Base-by-base conservation (phyloP, 2,797 vertebrate species). In the Euthynnus affinis region DNA sequence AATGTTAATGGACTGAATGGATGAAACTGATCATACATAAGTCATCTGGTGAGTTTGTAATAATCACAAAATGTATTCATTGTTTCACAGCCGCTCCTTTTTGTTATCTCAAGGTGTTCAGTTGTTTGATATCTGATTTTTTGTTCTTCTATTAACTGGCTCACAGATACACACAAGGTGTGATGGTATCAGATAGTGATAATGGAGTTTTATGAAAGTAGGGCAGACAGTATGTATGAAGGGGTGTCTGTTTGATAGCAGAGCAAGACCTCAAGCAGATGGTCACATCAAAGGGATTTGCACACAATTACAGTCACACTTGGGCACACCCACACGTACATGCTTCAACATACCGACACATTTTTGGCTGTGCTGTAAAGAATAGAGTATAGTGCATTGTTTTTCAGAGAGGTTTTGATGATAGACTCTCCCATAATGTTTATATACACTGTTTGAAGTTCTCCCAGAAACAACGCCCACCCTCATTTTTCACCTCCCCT, bases 231-330 rank as follows among this genome's bases (percentile, higher is more conserved):
- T 58, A 2, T 29, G 68, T 52, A 20, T 80, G 40, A 71, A 53
- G 56, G 71, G 85, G 22, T 77, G 56, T 29, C 69, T 75, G 72
- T 63, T 86, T 77, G 76, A 91, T 78, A 80, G 63, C 25, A 68
- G 58, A 69, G 44, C 69, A 60, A 84, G 67, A 74, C 63, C 29
- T 85, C 62, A 34, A 80, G 70, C 79, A 81, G 77, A 86, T 73
- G 82, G 87, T 90, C 89, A 87, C 90, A 85, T 93, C 92, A 93
- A 93, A 94, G 78, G 40, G 48, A 53, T 78, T 76, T 15, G 0
- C 64, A 81, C 83, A 92, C 87, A 91, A 89, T 88, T 69, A 69
- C 64, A 82, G 51, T 81, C 80, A 66, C 66, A 58, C 69, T 57
- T 17, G 13, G 84, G 61, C 87, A 86, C 91, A 62, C 83, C 86